Base-by-base conservation (phyloP, 1,140 invertebrate genomes). In the Homarus americanus region DNA sequence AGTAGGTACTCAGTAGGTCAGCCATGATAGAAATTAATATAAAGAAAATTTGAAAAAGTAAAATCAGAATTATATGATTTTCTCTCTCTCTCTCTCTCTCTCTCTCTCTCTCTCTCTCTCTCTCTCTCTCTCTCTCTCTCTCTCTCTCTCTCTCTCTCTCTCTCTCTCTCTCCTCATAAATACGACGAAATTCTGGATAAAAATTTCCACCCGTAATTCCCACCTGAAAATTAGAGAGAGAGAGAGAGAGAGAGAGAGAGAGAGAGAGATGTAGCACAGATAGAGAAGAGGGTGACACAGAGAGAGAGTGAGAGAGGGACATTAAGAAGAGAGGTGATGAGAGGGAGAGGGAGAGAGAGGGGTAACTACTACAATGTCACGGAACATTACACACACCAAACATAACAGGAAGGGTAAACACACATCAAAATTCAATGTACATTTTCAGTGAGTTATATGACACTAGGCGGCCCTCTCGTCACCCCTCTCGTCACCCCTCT, bases 371-470 rank as follows among this genome's bases (percentile, higher is more conserved):
- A 82, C 63, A 63, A 82, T 36, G 79, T 20, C 49, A 82, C 49
- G 79, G 49, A 82, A 82, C 79, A 82, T 82, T 82, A 82, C 79
- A 82, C 79, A 82, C 17, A 34, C 15, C 79, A 82, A 58, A 82
- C 79, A 82, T 38, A 78, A 82, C 79, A 24, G 15, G 79, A 38
- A 36, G 32, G 44, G 53, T 32, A n/a, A n/a, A 82, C 24, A 82
- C 79, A 44, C 79, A 82, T 82, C n/a, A 82, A 82, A 63, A 82
- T 82, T 82, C 79, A 63, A 53, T n/a, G 49, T 36, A 28, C 79
- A 36, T 82, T 82, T 58, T 82, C 32, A 17, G 41, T 36, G 53
- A 20, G 79, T 63, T 9, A 82, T 32, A 34, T 20, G 49, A 82
- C 49, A 36, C 79, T n/a, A 0, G 15, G 0, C 4, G 36, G 7